Evolutionary conservation across 2,797 vertebrate genomes (phyloP).

Genomic region (Tamandua tetradactyla): DNA sequence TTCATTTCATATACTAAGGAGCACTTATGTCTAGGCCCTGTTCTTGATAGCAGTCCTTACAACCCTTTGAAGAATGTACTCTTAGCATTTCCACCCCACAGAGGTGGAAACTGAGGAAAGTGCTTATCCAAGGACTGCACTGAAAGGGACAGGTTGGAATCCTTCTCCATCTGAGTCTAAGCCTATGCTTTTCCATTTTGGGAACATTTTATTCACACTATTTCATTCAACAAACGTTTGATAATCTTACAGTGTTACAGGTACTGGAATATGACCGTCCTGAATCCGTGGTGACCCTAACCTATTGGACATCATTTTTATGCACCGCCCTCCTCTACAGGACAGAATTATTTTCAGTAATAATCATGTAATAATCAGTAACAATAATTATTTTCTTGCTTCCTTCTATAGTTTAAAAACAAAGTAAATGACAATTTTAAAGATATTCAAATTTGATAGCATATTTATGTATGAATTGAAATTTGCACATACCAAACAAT

Average conservation of each 20-base stretch:
- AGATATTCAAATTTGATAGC: background rate
- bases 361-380: background rate
- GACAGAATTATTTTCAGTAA: conserved; percentile 18
- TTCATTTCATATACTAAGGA: background rate
- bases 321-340: background rate
- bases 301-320: background rate
- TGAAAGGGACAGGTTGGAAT: background rate
- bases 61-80: background rate
- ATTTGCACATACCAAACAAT: background rate
- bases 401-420: background rate
- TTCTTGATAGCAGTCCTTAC: background rate
- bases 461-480: background rate
- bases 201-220: background rate
- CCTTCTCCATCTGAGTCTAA: background rate
- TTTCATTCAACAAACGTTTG: background rate
- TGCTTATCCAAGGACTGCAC: background rate
- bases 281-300: background rate
- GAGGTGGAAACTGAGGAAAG: background rate
- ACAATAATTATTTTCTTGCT: background rate
- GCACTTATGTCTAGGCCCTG: background rate
- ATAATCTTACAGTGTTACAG: background rate
- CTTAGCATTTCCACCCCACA: background rate
- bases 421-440: background rate
- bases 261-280: background rate
- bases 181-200: background rate